A percentile compares a stretch with the other conserved stretches of the same genome.
Conservation (phyloP, 2,113 vertebrate species). For the Cyanoramphus novaezelandiae region DNA sequence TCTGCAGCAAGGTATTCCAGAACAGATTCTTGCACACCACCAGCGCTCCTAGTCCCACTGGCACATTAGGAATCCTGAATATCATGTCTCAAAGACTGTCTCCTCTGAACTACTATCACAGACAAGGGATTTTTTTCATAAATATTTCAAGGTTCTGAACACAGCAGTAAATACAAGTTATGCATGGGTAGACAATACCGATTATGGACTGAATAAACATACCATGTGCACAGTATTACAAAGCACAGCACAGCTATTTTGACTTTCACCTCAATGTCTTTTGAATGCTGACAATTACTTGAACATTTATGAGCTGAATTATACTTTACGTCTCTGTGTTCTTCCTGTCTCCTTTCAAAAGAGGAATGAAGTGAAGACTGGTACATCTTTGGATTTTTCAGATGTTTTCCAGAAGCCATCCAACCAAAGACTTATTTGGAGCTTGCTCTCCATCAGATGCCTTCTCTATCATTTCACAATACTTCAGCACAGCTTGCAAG, state of each 20-base stretch:
- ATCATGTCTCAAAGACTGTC: background rate
- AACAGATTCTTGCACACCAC: background rate
- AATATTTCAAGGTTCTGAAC: slow-evolving; percentile 29
- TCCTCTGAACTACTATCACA: background rate
- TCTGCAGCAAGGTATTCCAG: background rate
- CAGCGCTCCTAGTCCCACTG: background rate
- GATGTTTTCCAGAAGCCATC: slow-evolving; percentile 88
- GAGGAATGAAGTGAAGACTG: slow-evolving; percentile 39
- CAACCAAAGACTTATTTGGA: slow-evolving; percentile 78
- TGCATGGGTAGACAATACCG: slow-evolving; percentile 8
- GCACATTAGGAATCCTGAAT: background rate
- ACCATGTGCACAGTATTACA: slow-evolving; percentile 56
- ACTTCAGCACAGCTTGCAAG: slow-evolving; percentile 87
- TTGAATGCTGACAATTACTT: slow-evolving; percentile 44
- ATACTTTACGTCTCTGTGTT: slow-evolving; percentile 16
- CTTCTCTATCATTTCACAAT: slow-evolving; percentile 78
- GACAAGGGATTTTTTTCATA: background rate
- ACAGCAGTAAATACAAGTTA: slow-evolving; percentile 51
- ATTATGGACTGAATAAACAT: slow-evolving; percentile 65
- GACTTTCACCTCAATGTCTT: slow-evolving; percentile 60
- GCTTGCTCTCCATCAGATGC: slow-evolving; percentile 46
- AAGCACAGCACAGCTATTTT: slow-evolving; percentile 65
- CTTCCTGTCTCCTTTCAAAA: slow-evolving; percentile 30
- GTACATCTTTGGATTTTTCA: slow-evolving; percentile 67
- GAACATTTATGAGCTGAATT: slow-evolving; percentile 34